These are phyloP conservation scores for Siderastrea siderea DNA, from an alignment of 92 coral and sea anemone genomes.

Conservation along the genomic window DNA sequence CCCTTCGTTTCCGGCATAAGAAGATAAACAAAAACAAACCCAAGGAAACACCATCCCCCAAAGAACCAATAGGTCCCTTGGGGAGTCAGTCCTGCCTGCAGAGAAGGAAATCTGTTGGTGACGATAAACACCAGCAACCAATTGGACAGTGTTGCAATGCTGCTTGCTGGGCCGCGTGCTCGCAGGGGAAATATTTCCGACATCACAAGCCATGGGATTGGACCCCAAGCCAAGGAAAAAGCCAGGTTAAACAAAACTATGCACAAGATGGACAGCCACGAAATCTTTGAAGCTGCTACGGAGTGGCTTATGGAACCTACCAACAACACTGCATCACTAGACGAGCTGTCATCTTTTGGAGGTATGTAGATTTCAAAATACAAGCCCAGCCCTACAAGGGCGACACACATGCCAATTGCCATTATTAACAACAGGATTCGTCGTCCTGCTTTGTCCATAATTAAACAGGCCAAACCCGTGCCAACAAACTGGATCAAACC, in stretches of 20 bases:
- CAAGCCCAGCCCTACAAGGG: slow-evolving; percentile 77
- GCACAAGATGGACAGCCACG: slow-evolving; percentile 81
- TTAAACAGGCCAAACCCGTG: slow-evolving; percentile 69
- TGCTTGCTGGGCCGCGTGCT: slow-evolving; percentile 90
- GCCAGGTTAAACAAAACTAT: slow-evolving; percentile 63
- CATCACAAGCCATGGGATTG: slow-evolving; percentile 95
- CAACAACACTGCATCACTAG: background rate
- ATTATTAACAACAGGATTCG: slow-evolving; percentile 82
- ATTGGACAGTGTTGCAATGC: slow-evolving; percentile 77
- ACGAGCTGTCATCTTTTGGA: slow-evolving; percentile 6
- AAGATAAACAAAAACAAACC: slow-evolving; percentile 80
- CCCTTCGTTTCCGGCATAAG: slow-evolving; percentile 96
- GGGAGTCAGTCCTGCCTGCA: slow-evolving; percentile 58
- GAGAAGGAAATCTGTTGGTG: slow-evolving; percentile 68
- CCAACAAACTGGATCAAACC: slow-evolving; percentile 77
- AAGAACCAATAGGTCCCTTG: slow-evolving; percentile 92
- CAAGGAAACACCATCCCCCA: slow-evolving; percentile 74
- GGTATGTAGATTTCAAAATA: slow-evolving; percentile 75
- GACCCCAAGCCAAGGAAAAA: slow-evolving; percentile 94
- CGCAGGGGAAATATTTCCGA: slow-evolving; percentile 92
- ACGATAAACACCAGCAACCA: slow-evolving; percentile 83
- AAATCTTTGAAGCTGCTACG: slow-evolving; percentile 60
- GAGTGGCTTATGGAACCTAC: slow-evolving; percentile 35
- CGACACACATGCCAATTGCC: slow-evolving; percentile 70
- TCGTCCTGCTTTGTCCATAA: slow-evolving; percentile 91